Conservation (phyloP, 1,140 invertebrate species). For the Dermatophagoides farinae region DNA sequence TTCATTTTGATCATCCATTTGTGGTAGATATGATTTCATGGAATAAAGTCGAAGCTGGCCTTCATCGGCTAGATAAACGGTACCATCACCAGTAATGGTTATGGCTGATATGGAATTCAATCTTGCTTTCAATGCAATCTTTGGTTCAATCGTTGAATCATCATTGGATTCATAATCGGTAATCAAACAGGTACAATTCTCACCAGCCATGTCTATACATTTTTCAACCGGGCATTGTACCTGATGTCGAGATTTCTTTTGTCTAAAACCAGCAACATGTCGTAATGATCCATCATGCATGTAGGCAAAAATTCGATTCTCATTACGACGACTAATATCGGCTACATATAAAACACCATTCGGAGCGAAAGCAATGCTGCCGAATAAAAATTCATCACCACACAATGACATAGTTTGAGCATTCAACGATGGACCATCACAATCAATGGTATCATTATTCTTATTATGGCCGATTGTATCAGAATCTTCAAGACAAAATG, state of each 20-base stretch:
- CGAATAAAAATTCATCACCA: slow-evolving; percentile 34
- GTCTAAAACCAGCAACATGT: slow-evolving; percentile 57
- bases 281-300: slow-evolving; percentile 68
- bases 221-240: slow-evolving; percentile 12
- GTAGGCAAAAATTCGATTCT: slow-evolving; percentile 70
- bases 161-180: slow-evolving; percentile 7
- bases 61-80: slow-evolving; percentile 82
- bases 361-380: slow-evolving; percentile 57
- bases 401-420: slow-evolving; percentile 80
- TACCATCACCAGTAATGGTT: slow-evolving; percentile 74
- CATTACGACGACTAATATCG: slow-evolving; percentile 80
- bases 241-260: not conserved
- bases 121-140: slow-evolving; percentile 30
- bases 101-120: slow-evolving; percentile 85
- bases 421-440: slow-evolving; percentile 60
- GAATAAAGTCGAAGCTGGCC: slow-evolving; percentile 62
- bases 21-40: slow-evolving; percentile 68
- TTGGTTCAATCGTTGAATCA: not conserved
- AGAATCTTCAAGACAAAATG: slow-evolving; percentile 42
- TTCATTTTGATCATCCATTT: slow-evolving; percentile 56
- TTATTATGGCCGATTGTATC: slow-evolving; percentile 61
- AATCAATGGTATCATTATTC: slow-evolving; percentile 69
- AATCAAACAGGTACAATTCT: slow-evolving; percentile 17
- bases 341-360: slow-evolving; percentile 83
- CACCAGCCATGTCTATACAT: slow-evolving; percentile 11